A percentile compares a stretch with the other conserved stretches of the same genome.
Evolutionary conservation across 2,113 vertebrate species (phyloP).

Genomic region (Corythornis madagascariensis): DNA sequence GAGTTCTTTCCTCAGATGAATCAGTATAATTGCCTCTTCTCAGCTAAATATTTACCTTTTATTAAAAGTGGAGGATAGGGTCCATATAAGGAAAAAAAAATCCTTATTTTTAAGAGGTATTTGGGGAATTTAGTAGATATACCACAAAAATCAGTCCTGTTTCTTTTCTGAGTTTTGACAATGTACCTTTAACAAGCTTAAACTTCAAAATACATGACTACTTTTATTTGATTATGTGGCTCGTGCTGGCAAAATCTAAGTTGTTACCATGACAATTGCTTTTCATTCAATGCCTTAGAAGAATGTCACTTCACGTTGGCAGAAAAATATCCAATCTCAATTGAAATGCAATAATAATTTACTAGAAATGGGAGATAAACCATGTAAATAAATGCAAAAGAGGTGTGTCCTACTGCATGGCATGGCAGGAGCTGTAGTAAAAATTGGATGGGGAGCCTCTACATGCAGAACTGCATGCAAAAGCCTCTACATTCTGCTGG

Average conservation of each 20-base stretch:
- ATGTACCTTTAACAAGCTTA: background rate
- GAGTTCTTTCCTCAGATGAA: background rate
- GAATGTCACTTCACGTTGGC: background rate
- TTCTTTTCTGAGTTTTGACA: background rate
- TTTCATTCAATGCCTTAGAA: background rate
- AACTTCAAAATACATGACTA: background rate
- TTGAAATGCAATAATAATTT: background rate
- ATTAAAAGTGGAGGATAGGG: background rate
- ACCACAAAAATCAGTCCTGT: background rate
- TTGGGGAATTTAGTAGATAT: background rate
- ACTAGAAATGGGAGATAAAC: background rate
- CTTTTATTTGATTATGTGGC: background rate
- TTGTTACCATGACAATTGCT: background rate
- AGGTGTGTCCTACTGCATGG: background rate
- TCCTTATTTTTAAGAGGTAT: background rate
- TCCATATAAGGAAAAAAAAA: background rate
- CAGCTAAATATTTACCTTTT: background rate
- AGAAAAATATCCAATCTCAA: background rate
- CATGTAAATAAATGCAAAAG: background rate
- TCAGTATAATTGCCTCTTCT: background rate
- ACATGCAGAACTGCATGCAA: background rate
- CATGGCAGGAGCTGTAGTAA: background rate
- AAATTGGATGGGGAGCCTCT: background rate
- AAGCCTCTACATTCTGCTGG: background rate
- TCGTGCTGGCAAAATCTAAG: background rate